Evolutionary conservation across 2,888 invertebrate genomes (phyloP), one percentile per base, ranked within the genome.

Genomic region (Acanthococcus lagerstroemiae): DNA sequence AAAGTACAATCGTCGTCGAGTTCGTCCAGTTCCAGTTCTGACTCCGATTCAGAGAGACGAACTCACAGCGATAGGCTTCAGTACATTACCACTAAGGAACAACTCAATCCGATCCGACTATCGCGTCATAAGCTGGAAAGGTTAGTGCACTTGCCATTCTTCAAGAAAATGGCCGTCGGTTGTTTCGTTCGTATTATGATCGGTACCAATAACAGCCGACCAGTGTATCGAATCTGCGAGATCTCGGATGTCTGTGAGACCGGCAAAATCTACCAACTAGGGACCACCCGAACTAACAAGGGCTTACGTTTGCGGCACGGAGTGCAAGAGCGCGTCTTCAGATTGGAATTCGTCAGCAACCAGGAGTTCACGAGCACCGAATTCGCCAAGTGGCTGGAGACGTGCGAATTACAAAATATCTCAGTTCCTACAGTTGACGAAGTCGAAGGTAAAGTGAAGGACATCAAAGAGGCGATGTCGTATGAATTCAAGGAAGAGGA

Each of bases 321-420:
- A 0, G 82, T 83, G 0, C 89, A 93, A 70, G 94, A 94, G 74
- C 79, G 92, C 9, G 90, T 93, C 1, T 95, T 94, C 73, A 79
- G 95, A n/a, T 78, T 99, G 69, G 95, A 96, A 75, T 99, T 94
- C 75, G 91, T 99, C 24, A 96, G 96, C 22, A 99, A 99, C 80
- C 90, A 91, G 73, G 90, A 92, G 73, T 96, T 96, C 76, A 87
- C 90, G 0, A 91, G 95, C 37, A 82, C 83, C 1, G 99, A 99
- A 76, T 99, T 91, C 75, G 81, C 83, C 65, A 95, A 94, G 74
- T 99, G 97, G 97, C 82, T 86, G 70, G 88, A 90, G 72, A 85
- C 90, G 0, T 88, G 93, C 73, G 82, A 82, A 22, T 69, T 75
- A 70, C 80, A 74, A 75, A 82, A 80, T 66, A 80, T 86, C 22